A percentile compares a stretch with the other conserved stretches of the same genome.
Evolutionary conservation across 2,888 invertebrate genomes (phyloP).

Genomic region (Idaea biselata): DNA sequence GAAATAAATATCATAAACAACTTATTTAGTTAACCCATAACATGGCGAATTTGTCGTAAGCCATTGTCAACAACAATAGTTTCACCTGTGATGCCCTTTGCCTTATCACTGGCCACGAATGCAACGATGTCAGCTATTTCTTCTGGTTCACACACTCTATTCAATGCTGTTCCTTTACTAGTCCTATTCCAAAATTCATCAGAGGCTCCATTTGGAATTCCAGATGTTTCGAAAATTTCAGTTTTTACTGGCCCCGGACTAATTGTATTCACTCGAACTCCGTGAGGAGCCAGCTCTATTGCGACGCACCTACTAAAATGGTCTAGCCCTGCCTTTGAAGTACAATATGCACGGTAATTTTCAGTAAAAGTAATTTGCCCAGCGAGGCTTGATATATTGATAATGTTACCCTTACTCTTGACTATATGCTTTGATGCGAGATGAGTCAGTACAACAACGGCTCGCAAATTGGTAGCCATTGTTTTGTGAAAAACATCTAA

Average conservation of each 20-base stretch:
- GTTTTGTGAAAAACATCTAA: constrained; percentile 33
- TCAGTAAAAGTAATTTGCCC: constrained; percentile 8
- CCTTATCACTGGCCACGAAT: constrained; percentile 91
- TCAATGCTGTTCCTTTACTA: constrained; percentile 90
- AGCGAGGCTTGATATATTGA: constrained; percentile 43
- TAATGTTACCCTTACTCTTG: constrained; percentile 39
- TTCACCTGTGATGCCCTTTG: constrained; percentile 93
- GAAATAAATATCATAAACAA: neutral
- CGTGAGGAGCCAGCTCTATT: constrained; percentile 85
- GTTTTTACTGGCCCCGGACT: constrained; percentile 90
- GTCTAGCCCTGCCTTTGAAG: constrained; percentile 79
- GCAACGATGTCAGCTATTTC: constrained; percentile 94
- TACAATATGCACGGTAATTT: constrained; percentile 27
- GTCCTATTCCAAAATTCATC: constrained; percentile 80
- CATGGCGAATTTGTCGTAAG: neutral
- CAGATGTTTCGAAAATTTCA: constrained; percentile 27
- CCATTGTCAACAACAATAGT: constrained; percentile 28
- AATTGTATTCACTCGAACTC: constrained; percentile 90
- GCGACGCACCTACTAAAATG: constrained; percentile 93
- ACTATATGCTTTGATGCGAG: constrained; percentile 36
- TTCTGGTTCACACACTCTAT: constrained; percentile 87
- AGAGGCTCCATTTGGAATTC: constrained; percentile 42
- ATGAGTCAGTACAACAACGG: constrained; percentile 33
- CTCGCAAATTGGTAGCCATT: constrained; percentile 38
- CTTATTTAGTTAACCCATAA: neutral